Evolutionary conservation across 2,888 invertebrate genomes (phyloP), one percentile per base, ranked within the genome.

Genomic region (Amaurobius ferox): DNA sequence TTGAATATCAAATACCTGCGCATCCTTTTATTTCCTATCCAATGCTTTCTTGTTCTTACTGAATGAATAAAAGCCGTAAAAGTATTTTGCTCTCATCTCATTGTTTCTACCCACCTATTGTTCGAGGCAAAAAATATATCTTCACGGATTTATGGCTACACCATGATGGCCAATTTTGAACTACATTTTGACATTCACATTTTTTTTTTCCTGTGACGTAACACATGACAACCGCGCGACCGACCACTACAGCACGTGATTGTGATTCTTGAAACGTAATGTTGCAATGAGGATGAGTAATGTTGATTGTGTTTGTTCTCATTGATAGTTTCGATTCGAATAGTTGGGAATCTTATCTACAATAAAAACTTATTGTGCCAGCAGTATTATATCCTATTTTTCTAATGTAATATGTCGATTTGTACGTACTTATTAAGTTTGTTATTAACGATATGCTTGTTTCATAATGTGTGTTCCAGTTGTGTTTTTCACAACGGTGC

Each of bases 221-320:
- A n/a, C 71, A 83, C n/a, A 74, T 55, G 70, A 71, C 64, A 76
- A 83, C 64, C 62, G 39, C 62, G 30, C 26, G 35, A n/a, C n/a
- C n/a, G n/a, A n/a, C n/a, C n/a, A 19, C 9, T 13, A 30, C 9
- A 32, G 64, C 77, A 83, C 77, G 83, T 81, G 81, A 81, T 70
- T n/a, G 32, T 77, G 66, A 77, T 72, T 74, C 66, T 74, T 62
- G 48, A 73, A 80, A 80, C 73, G 67, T 44, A 80, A 61, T 68
- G 26, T 32, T 68, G 35, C 39, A 55, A 39, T 61, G 74, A 68
- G 39, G 44, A 61, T 68, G 67, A 80, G 79, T 79, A 79, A 79
- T 55, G 30, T 61, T 68, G 26, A 26, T n/a, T 61, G 29, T 39
- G 55, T 19, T 39, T 48, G 29, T 32, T 30, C 55, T 55, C 26